phyloP scores from a whole-genome alignment of 2,113 vertebrate species.

The Theropithecus gelada region DNA sequence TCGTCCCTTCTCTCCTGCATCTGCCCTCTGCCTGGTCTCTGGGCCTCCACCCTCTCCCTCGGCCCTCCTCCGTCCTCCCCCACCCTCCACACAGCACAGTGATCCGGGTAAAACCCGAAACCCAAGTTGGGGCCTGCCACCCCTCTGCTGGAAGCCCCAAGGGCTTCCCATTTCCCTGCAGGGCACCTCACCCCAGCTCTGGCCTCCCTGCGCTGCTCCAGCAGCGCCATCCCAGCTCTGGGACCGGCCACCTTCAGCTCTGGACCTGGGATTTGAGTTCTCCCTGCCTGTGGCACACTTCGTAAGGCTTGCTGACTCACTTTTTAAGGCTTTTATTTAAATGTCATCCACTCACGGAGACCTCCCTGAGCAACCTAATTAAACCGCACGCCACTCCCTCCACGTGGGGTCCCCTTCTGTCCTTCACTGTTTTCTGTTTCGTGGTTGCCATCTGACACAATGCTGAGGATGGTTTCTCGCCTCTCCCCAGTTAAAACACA shows the following conservation, averaged over 20 bases:
- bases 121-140: background rate
- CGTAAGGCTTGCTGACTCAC: background rate
- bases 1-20: too few species aligned
- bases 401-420: background rate
- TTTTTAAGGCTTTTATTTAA: background rate
- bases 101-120: background rate
- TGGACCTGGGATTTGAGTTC: background rate
- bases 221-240: background rate
- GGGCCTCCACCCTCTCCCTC: too few species aligned
- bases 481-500: background rate
- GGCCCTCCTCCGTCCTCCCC: accelerated
- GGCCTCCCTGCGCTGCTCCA: background rate
- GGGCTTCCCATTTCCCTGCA: background rate
- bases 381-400: background rate
- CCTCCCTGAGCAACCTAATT: background rate
- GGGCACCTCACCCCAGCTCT: background rate
- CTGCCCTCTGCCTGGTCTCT: background rate
- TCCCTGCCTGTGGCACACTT: background rate
- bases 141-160: background rate
- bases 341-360: background rate
- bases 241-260: background rate
- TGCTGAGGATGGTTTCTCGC: background rate
- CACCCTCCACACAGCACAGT: too few species aligned
- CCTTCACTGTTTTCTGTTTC: background rate
- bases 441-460: background rate